Percentiles rank a stretch among this genome's conserved stretches.
Evolutionary conservation across 2,797 vertebrate species (phyloP).

Genomic region (Oceanodroma leucorhoa): DNA sequence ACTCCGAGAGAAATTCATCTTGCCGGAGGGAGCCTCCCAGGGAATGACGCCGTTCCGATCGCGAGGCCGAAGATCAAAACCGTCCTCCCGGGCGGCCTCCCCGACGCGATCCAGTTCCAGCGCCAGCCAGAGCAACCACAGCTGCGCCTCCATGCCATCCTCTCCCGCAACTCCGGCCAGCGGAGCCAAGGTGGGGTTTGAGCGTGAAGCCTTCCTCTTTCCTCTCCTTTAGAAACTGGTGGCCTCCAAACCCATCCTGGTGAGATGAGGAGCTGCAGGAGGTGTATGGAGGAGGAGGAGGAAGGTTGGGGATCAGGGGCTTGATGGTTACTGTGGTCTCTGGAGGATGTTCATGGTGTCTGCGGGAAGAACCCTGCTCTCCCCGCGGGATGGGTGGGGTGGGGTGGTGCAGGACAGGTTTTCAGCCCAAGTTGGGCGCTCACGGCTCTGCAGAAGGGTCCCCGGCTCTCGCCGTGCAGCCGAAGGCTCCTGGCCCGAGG

Average conservation of each 20-base stretch:
- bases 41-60: conserved; percentile 94
- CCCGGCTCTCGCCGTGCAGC: accelerated
- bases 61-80: conserved; percentile 92
- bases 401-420: not conserved
- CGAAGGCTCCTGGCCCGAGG: accelerated
- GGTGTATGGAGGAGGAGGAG: not conserved
- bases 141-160: conserved; percentile 91
- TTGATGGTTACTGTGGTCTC: not conserved
- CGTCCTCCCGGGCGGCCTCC: conserved; percentile 92
- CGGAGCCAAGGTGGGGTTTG: conserved; percentile 84
- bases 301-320: not conserved
- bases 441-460: accelerated
- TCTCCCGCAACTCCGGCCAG: conserved; percentile 90
- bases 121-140: conserved; percentile 93
- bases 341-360: not conserved
- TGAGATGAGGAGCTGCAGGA: not conserved
- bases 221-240: not conserved
- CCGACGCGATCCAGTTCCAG: conserved; percentile 95
- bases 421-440: not conserved
- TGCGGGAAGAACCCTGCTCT: not conserved
- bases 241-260: not conserved
- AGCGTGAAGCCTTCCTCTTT: not conserved
- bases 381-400: accelerated
- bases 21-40: conserved; percentile 92
- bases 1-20: conserved; percentile 96